Conservation (phyloP, 2,888 invertebrate species). For the Tetrapedia diversipes region DNA sequence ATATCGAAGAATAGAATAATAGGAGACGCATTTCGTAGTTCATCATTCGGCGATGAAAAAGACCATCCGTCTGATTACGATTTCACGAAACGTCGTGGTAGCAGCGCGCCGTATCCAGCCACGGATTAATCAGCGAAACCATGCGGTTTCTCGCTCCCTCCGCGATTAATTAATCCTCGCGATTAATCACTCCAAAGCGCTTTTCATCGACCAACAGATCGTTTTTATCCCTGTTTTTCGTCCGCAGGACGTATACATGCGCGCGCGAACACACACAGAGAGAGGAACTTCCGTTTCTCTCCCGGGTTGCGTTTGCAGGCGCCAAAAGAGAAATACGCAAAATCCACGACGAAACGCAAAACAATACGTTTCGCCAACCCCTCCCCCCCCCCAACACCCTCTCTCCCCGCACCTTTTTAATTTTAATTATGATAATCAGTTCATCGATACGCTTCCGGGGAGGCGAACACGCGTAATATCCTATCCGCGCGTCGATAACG, state of each 20-base stretch:
- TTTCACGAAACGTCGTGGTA: slow-evolving; percentile 63
- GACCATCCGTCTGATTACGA: slow-evolving; percentile 68
- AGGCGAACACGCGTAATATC: not conserved
- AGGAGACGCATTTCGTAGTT: slow-evolving; percentile 38
- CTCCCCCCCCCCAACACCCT: no score
- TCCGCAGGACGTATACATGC: not conserved
- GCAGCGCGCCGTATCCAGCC: slow-evolving; percentile 33
- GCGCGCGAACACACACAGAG: not conserved
- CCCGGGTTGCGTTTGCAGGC: not conserved
- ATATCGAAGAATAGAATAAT: slow-evolving; percentile 41
- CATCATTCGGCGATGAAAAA: slow-evolving; percentile 62
- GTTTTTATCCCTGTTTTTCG: slow-evolving; percentile 50
- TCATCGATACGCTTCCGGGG: not conserved
- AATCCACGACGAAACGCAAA: slow-evolving; percentile 3
- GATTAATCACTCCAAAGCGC: slow-evolving; percentile 64
- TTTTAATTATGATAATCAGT: slow-evolving; percentile 18
- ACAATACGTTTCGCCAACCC: no score
- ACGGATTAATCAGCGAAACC: slow-evolving; percentile 68
- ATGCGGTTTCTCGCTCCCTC: slow-evolving; percentile 61
- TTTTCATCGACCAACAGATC: slow-evolving; percentile 60
- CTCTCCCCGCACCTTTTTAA: slow-evolving; percentile 21
- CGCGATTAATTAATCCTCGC: slow-evolving; percentile 67
- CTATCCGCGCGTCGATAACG: not conserved
- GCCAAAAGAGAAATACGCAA: not conserved
- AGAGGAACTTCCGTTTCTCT: no score